Percentiles rank a stretch among this genome's conserved stretches.
phyloP scores from a whole-genome alignment of 2,113 vertebrate genomes.

The Montifringilla adamsi region DNA sequence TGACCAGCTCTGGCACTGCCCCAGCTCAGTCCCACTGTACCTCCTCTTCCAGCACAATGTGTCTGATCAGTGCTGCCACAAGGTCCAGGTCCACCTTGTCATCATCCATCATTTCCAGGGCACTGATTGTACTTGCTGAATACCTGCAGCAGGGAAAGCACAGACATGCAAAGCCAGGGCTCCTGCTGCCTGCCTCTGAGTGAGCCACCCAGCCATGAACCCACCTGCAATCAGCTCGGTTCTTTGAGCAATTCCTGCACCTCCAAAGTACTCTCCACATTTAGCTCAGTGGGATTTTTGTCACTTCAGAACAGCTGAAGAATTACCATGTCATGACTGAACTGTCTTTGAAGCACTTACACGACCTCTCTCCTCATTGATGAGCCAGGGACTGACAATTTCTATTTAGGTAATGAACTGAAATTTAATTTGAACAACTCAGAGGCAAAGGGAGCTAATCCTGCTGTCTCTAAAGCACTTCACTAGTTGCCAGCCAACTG shows the following conservation, averaged over 20 bases:
- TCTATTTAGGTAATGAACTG: neutral
- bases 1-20: neutral
- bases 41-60: slow-evolving; percentile 90
- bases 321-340: neutral
- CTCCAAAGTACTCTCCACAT: neutral
- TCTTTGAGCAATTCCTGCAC: neutral
- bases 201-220: neutral
- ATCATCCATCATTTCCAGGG: slow-evolving; percentile 87
- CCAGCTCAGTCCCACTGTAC: slow-evolving; percentile 61
- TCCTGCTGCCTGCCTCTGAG: neutral
- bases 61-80: slow-evolving; percentile 86
- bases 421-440: neutral
- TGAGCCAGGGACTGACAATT: neutral
- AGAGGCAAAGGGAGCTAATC: neutral
- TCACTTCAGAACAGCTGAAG: neutral
- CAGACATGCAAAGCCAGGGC: neutral
- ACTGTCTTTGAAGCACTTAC: neutral
- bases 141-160: slow-evolving; percentile 74
- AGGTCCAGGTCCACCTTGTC: slow-evolving; percentile 94
- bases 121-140: slow-evolving; percentile 82
- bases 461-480: neutral
- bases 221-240: neutral
- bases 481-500: neutral
- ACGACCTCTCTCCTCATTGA: neutral
- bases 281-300: accelerated